These are phyloP conservation scores for Dexiosoma caninum DNA, from an alignment of 2,888 invertebrate genomes.

Conservation along the genomic window DNA sequence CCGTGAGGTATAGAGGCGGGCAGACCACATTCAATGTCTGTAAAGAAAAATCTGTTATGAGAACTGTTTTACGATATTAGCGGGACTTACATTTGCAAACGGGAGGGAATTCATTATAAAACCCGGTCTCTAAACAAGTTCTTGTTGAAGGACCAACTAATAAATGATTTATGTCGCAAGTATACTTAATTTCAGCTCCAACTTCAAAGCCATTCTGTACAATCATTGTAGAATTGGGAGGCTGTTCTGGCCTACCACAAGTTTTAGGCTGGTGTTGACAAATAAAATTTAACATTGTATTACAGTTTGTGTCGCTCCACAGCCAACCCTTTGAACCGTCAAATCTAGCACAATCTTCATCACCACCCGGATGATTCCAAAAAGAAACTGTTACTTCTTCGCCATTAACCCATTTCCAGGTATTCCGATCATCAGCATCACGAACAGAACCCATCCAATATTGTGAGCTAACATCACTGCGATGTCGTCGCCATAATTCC, in stretches of 20 bases:
- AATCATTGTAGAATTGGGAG: constrained; percentile 93
- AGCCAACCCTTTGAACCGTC: constrained; percentile 96
- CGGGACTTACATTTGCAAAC: constrained; percentile 91
- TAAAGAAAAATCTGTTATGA: neutral
- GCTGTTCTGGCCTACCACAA: constrained; percentile 94
- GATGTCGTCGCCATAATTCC: constrained; percentile 94
- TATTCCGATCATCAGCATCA: constrained; percentile 86
- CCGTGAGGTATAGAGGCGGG: constrained; percentile 92
- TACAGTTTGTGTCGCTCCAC: constrained; percentile 95
- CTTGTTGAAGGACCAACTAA: constrained; percentile 90
- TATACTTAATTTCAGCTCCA: constrained; percentile 89
- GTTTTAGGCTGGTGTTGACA: constrained; percentile 96
- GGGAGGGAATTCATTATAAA: constrained; percentile 95
- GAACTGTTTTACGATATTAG: neutral
- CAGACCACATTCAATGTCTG: constrained; percentile 92
- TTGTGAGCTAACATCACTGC: constrained; percentile 93
- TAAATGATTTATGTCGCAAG: constrained; percentile 90
- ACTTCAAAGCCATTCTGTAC: constrained; percentile 87
- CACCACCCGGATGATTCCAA: constrained; percentile 92
- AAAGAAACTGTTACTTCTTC: constrained; percentile 93
- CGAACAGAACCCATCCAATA: constrained; percentile 96
- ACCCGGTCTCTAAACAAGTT: constrained; percentile 92
- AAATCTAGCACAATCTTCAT: constrained; percentile 91
- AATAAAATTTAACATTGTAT: constrained; percentile 89
- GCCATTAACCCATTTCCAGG: constrained; percentile 94